Evolutionary conservation across 2,113 vertebrate genomes (phyloP).

Genomic region (Brachyhypopomus gauderio): DNA sequence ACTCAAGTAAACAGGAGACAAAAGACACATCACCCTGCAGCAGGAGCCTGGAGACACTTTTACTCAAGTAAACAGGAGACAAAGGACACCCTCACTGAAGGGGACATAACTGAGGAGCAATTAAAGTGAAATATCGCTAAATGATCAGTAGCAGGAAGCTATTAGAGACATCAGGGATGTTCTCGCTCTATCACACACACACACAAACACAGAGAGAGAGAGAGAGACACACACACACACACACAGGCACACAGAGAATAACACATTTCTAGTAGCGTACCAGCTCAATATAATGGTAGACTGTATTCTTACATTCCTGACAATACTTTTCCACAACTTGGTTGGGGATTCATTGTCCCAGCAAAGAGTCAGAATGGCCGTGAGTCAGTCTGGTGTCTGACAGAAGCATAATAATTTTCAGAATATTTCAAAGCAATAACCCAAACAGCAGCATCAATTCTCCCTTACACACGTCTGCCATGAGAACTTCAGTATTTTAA

Average conservation of each 20-base stretch:
- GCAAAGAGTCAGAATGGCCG: slow-evolving; percentile 4
- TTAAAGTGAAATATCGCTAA: not conserved
- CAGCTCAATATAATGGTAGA: not conserved
- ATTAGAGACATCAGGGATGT: not conserved
- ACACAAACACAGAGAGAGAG: slow-evolving; percentile 29
- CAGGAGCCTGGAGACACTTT: slow-evolving; percentile 24
- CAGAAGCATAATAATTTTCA: not conserved
- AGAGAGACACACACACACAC: slow-evolving; percentile 24
- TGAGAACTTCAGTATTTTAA: not conserved
- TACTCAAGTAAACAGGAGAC: slow-evolving; percentile 28
- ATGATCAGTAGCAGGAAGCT: not conserved
- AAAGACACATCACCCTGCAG: slow-evolving; percentile 17
- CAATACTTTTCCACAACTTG: not conserved
- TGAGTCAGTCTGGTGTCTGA: not conserved
- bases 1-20: slow-evolving; percentile 27
- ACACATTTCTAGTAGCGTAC: not conserved
- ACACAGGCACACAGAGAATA: not conserved
- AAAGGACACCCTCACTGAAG: slow-evolving; percentile 7
- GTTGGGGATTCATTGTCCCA: not conserved
- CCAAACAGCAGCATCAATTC: not conserved
- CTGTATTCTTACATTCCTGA: not conserved
- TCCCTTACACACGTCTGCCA: not conserved
- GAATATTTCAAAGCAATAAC: not conserved
- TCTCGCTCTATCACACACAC: not conserved
- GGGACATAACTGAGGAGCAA: not conserved